Evolutionary conservation across 2,113 vertebrate species (phyloP), one percentile per base, ranked within the genome.

Genomic region (Procavia capensis): DNA sequence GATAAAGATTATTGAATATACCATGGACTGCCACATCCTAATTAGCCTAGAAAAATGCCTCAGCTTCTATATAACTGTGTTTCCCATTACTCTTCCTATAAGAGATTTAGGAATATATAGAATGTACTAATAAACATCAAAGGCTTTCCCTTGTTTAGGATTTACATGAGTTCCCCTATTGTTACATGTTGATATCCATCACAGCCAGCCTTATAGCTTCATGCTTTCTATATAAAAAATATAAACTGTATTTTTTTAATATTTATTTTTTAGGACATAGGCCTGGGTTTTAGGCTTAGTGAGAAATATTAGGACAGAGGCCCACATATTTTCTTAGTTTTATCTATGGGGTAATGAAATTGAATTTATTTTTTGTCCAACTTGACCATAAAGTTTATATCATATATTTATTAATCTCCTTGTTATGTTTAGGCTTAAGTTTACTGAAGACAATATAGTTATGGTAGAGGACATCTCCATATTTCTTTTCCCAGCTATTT

Each of bases 221-320:
- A 5, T 39, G 34, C 47, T 74, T 87, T 36, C 54, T 57, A 9
- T 34, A 68, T 75, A 79, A 75, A 78, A 29, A 43, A 74, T 39
- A 9, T 50, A 57, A 29, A 74, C n/a, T 20, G 1, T 66, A 39
- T 17, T 88, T 90, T 91, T 86, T 63, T 84, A 93, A 85, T 47
- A 66, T 76, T 91, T 92, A 78, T 66, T 96, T 96, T 97, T 85
- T 93, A 82, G 70, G 54, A 87, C 59, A 80, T 16, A 79, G 59
- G n/a, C n/a, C n/a, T n/a, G n/a, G n/a, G n/a, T n/a, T n/a, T n/a
- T n/a, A n/a, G n/a, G 31, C 25, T 36, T 83, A 80, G 45, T 76
- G 36, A 74, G 88, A 95, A 82, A 79, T 88, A 84, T 89, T 0
- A 25, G 66, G 50, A 84, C 75, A 92, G 36, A 85, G 59, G 24